Conservation (phyloP, 2,113 vertebrate genomes). For the Arenaria interpres region DNA sequence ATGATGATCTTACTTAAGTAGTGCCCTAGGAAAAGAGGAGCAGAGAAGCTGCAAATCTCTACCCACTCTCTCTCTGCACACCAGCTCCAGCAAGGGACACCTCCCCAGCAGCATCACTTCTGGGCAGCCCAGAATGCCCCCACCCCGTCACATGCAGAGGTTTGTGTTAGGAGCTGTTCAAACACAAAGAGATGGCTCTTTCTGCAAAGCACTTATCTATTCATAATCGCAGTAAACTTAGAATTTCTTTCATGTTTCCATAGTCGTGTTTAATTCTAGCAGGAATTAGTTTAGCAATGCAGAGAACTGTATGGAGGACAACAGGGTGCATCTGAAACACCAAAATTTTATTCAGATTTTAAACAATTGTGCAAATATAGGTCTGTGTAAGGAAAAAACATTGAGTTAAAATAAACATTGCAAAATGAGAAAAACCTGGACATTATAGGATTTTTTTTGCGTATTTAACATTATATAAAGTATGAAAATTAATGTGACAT, state of each 20-base stretch:
- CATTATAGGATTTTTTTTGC: background rate
- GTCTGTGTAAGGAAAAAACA: background rate
- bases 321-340: background rate
- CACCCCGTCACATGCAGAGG: background rate
- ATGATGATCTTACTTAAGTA: background rate
- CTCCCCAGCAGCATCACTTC: background rate
- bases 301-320: background rate
- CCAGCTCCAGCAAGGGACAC: background rate
- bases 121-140: background rate
- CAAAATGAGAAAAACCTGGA: background rate
- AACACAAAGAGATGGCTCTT: background rate
- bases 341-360: background rate
- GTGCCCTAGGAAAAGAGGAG: background rate
- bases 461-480: constrained; percentile 17
- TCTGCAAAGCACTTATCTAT: background rate
- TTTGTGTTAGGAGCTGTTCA: background rate
- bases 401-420: background rate
- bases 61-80: background rate
- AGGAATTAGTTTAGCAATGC: background rate
- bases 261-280: background rate
- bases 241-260: background rate
- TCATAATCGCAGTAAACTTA: background rate
- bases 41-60: background rate
- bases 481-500: constrained; percentile 61
- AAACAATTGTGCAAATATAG: background rate